Conservation (phyloP, 2,113 vertebrate species). For the Syrmaticus mikado region DNA sequence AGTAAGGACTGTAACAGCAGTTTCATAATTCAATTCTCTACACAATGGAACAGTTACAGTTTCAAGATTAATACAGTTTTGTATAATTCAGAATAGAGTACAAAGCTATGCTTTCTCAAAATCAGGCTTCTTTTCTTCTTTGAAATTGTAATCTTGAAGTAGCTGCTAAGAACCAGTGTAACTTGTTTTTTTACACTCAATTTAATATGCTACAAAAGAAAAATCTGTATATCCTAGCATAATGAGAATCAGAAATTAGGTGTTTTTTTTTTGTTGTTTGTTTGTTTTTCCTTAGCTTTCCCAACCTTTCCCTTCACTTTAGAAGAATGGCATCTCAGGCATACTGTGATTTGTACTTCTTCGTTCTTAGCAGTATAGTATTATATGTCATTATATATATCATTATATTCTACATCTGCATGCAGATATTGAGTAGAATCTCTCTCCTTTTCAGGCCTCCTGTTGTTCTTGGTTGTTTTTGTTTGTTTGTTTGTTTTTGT, state of each 20-base stretch:
- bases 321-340: not conserved
- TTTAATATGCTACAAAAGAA: not conserved
- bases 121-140: not conserved
- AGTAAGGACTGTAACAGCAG: not conserved
- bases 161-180: not conserved
- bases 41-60: not conserved
- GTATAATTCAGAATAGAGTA: not conserved
- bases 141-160: not conserved
- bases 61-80: conserved; percentile 36
- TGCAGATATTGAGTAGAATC: not conserved
- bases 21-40: conserved; percentile 25
- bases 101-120: not conserved
- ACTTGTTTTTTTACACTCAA: not conserved
- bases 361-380: not conserved
- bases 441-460: not conserved
- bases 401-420: not conserved
- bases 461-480: not conserved
- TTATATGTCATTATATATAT: not conserved
- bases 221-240: not conserved
- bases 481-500: too few relatives aligned
- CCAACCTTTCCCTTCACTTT: not conserved
- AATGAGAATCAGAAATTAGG: not conserved
- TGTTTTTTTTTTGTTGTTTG: not conserved
- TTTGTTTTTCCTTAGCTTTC: not conserved
- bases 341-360: not conserved